Conservation (phyloP, 2,797 vertebrate species). For the Phoebastria nigripes region DNA sequence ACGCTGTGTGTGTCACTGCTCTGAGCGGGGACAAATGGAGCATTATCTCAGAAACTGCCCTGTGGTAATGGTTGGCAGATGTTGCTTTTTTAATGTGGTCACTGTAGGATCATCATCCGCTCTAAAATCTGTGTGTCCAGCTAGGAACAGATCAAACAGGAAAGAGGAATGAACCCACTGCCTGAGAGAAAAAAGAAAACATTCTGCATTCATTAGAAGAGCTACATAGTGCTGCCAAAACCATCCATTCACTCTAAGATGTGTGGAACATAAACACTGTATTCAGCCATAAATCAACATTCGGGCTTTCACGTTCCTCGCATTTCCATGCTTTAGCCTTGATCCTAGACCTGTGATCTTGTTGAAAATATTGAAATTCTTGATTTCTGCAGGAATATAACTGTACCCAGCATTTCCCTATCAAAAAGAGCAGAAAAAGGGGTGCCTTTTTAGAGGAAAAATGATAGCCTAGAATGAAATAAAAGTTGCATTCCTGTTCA, state of each 20-base stretch:
- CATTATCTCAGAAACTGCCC: background rate
- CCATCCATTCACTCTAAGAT: background rate
- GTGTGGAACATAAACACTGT: background rate
- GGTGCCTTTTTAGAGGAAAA: background rate
- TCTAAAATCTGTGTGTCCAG: background rate
- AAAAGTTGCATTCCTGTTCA: background rate
- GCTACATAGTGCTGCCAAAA: background rate
- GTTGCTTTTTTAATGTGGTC: background rate
- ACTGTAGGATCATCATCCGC: background rate
- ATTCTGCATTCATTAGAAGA: background rate
- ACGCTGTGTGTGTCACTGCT: background rate
- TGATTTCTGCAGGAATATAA: background rate
- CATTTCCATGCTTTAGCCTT: background rate
- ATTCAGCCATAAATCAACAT: background rate
- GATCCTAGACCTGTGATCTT: background rate
- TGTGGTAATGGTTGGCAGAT: background rate
- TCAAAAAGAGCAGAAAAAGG: background rate
- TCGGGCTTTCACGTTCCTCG: background rate
- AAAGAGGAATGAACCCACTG: background rate
- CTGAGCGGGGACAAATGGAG: background rate
- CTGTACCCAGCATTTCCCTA: background rate
- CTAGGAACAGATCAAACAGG: background rate
- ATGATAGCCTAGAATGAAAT: background rate
- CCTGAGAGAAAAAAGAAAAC: background rate
- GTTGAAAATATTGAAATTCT: background rate